A percentile compares a stretch with the other conserved stretches of the same genome.
Evolutionary conservation across 2,888 invertebrate species (phyloP).

Genomic region (Euzophera pinguis): DNA sequence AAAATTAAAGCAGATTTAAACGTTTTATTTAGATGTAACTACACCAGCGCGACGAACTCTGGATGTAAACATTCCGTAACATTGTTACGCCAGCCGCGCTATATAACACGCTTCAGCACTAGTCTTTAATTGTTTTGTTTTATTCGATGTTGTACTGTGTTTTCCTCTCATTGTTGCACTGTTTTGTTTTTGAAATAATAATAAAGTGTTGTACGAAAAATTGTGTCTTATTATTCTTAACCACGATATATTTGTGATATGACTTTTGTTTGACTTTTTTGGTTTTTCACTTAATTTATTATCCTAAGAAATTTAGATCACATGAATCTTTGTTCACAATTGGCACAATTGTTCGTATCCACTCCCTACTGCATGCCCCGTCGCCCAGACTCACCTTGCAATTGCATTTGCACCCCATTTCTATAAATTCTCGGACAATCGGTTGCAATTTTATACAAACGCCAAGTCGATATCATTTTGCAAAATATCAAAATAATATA

Average conservation of each 20-base stretch:
- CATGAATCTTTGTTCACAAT: conserved; percentile 14
- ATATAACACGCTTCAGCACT: conserved; percentile 9
- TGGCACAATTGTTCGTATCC: conserved; percentile 37
- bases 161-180: conserved; percentile 4
- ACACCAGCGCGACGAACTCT: neutral
- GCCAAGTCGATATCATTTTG: no score
- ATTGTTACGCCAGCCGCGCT: conserved; percentile 9
- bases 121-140: neutral
- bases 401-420: neutral
- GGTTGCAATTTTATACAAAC: no score
- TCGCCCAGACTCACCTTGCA: neutral
- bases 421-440: neutral
- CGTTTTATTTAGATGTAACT: neutral
- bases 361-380: conserved; percentile 15
- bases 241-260: neutral
- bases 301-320: neutral
- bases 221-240: conserved; percentile 20
- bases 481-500: no score
- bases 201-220: conserved; percentile 22
- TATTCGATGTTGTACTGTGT: neutral
- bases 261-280: neutral
- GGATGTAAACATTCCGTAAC: conserved; percentile 1
- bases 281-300: neutral
- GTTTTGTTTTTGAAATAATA: neutral
- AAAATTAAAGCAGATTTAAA: no score